Evolutionary conservation across 2,797 vertebrate species (phyloP).

Genomic region (Falco cherrug): DNA sequence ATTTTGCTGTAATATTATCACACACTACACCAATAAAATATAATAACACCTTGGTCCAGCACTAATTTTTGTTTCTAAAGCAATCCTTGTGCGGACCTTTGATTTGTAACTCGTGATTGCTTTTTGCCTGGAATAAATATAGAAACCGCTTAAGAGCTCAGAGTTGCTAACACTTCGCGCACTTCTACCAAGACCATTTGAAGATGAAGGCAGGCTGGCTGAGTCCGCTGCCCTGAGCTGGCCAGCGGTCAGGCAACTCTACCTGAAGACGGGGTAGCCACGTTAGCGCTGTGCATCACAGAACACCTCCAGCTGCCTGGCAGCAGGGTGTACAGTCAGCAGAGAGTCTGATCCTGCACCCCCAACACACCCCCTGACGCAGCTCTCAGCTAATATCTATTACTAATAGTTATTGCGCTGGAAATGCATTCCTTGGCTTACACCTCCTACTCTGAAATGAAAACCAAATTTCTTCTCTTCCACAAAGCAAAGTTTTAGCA

Average conservation of each 20-base stretch:
- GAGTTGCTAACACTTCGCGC: neutral
- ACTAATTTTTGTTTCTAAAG: neutral
- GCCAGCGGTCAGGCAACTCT: neutral
- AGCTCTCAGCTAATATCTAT: neutral
- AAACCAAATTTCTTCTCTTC: neutral
- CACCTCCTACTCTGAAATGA: neutral
- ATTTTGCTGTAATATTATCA: neutral
- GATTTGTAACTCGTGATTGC: neutral
- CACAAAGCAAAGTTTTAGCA: neutral
- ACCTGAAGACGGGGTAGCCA: neutral
- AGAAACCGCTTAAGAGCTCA: neutral
- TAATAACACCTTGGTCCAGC: neutral
- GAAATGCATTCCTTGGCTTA: neutral
- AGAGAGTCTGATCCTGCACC: neutral
- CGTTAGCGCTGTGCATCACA: fast-evolving
- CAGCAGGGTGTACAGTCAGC: neutral
- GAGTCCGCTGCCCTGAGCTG: neutral
- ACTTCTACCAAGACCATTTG: neutral
- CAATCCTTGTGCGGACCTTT: neutral
- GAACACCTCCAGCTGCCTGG: neutral
- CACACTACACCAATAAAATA: neutral
- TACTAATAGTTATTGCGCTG: neutral
- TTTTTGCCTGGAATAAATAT: neutral
- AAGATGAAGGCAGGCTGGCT: neutral
- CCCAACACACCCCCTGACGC: neutral